phyloP scores from a whole-genome alignment of 2,797 vertebrate species.

The Scarus forsteni region DNA sequence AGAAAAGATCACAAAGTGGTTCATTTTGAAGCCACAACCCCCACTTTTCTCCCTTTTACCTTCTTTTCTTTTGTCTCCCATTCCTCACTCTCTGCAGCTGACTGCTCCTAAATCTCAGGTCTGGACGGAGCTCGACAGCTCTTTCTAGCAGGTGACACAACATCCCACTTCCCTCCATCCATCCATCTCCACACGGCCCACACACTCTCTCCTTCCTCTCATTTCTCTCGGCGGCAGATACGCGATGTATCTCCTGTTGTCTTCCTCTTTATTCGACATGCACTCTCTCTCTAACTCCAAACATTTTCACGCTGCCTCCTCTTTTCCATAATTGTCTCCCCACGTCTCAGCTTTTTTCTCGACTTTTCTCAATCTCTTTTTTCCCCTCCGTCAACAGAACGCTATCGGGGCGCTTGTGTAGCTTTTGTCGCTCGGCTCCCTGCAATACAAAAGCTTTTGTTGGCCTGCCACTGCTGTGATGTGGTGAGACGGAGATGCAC shows the following conservation, averaged over 20 bases:
- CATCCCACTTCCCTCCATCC: constrained; percentile 57
- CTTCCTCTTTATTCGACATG: constrained; percentile 51
- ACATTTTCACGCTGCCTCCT: constrained; percentile 38
- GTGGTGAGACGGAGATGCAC: constrained; percentile 66
- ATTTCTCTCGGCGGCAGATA: constrained; percentile 44
- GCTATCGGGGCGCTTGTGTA: constrained; percentile 57
- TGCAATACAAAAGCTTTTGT: constrained; percentile 72
- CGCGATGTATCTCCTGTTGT: constrained; percentile 33
- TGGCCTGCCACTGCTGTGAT: constrained; percentile 71
- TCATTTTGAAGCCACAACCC: neutral
- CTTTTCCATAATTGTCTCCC: constrained; percentile 58
- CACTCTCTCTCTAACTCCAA: constrained; percentile 17
- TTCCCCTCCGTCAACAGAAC: constrained; percentile 64
- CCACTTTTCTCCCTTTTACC: neutral
- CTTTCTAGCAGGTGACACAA: constrained; percentile 71
- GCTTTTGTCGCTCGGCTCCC: constrained; percentile 68
- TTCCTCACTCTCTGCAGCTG: constrained; percentile 59
- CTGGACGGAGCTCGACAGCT: constrained; percentile 60
- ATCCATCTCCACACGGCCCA: constrained; percentile 55
- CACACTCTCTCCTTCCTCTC: constrained; percentile 50
- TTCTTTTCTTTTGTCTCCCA: constrained; percentile 42
- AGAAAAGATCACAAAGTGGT: constrained; percentile 48
- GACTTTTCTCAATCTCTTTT: constrained; percentile 57
- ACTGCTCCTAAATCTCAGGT: constrained; percentile 67
- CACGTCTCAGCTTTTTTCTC: constrained; percentile 48